Conservation (phyloP, 2,797 vertebrate genomes). For the Arremon aurantiirostris region DNA sequence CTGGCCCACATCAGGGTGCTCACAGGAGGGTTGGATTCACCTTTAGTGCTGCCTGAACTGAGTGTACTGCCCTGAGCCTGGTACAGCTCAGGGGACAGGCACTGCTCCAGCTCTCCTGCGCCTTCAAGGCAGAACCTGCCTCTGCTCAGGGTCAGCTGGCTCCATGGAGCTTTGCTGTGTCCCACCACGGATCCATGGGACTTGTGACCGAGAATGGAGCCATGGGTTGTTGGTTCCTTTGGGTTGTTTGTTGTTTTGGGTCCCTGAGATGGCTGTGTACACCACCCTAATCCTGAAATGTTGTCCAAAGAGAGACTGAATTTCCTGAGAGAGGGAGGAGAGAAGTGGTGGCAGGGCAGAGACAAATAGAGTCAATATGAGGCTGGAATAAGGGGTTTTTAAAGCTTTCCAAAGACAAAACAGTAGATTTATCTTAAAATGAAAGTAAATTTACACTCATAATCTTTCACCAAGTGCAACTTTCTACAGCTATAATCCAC, state of each 20-base stretch:
- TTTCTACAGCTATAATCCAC: not conserved
- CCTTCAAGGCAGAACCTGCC: not conserved
- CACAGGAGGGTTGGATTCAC: fast-evolving
- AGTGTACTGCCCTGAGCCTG: fast-evolving
- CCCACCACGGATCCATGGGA: fast-evolving
- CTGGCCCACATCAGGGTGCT: not conserved
- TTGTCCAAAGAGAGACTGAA: not conserved
- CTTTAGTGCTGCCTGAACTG: not conserved
- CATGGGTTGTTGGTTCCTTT: fast-evolving
- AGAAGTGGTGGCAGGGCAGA: not conserved
- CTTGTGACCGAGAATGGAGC: not conserved
- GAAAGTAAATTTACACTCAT: not conserved
- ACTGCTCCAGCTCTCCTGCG: fast-evolving
- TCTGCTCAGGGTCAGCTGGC: fast-evolving
- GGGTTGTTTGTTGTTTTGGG: fast-evolving
- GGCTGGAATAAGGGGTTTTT: not conserved
- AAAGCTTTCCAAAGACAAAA: not conserved
- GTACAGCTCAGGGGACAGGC: fast-evolving
- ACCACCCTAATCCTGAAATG: fast-evolving
- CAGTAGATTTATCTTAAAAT: not conserved
- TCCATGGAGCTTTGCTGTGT: not conserved
- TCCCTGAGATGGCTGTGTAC: fast-evolving
- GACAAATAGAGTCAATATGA: not conserved
- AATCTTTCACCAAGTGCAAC: not conserved
- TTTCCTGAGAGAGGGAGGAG: not conserved